Conservation (phyloP, 2,888 invertebrate species). For the Steromphala cineraria region DNA sequence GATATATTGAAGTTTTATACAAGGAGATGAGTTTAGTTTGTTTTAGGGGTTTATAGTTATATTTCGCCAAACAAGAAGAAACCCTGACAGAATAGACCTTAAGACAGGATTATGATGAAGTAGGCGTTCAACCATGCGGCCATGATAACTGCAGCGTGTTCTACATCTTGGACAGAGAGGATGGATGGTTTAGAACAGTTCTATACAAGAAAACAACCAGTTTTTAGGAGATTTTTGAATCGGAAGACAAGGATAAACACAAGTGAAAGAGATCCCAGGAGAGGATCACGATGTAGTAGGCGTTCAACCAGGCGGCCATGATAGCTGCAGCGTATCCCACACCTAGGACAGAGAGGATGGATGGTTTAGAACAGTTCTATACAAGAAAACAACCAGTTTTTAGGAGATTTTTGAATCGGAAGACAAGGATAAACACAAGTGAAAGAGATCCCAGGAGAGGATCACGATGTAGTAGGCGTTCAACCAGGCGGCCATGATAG, state of each 20-base stretch:
- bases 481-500: slow-evolving; percentile 99
- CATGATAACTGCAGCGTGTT: slow-evolving; percentile 98
- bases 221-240: too few species aligned
- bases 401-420: too few species aligned
- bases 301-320: slow-evolving; percentile 99
- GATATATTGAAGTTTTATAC: too few species aligned
- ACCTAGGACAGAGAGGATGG: slow-evolving; percentile 79
- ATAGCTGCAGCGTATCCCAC: slow-evolving; percentile 99
- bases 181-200: not conserved
- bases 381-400: too few species aligned
- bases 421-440: too few species aligned
- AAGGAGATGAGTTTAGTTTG: too few species aligned
- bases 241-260: too few species aligned
- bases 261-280: slow-evolving; percentile 99
- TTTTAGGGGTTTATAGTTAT: too few species aligned
- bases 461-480: slow-evolving; percentile 99
- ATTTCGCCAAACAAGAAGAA: too few species aligned
- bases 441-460: slow-evolving; percentile 98
- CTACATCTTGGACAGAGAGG: slow-evolving; percentile 86
- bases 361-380: too few species aligned
- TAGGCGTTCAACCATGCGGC: slow-evolving; percentile 99
- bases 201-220: too few species aligned
- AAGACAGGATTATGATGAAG: slow-evolving; percentile 98
- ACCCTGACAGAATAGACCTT: slow-evolving; percentile 98
- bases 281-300: slow-evolving; percentile 98